Base-by-base conservation (phyloP, 1,140 invertebrate species). In the Potamilus streckersoni region DNA sequence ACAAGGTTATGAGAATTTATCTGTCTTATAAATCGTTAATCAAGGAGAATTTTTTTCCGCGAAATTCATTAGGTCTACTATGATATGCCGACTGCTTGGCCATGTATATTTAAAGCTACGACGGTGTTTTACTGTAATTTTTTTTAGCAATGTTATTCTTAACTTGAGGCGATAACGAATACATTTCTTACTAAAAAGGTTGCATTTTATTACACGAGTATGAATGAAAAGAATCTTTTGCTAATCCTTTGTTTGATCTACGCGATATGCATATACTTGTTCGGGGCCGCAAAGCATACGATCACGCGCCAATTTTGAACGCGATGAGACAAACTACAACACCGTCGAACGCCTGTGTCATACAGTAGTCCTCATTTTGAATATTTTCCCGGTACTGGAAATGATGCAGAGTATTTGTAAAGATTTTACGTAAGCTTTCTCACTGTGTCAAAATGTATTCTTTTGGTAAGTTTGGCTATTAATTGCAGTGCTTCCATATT, bases 261-360 rank as follows among this genome's bases (percentile, higher is more conserved):
- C 73, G 69, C 75, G 16, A 19, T 6, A 57, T 20, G 19, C 17
- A n/a, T 78, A 82, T 79, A 16, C 80, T 71, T 66, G 78, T 79
- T 82, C 73, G 57, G 72, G 79, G 80, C 74, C 61, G 57, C 31
- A 76, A 65, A 72, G 83, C 82, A 69, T 68, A 83, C 82, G 79
- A 82, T 87, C 86, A 87, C 86, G 86, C 86, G 86, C 86, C 86
- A 87, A 86, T 84, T 87, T 87, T 82, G 84, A 87, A 87, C 82
- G 83, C 82, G 82, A 78, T 74, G 77, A 60, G 58, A 65, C 64
- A 72, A 75, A 69, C 31, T 63, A 72, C 69, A 64, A 56, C 16
- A 38, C 67, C 23, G 49, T 57, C 60, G 75, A 77, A 77, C 69
- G 75, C 58, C 15, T 23, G 11, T 49, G 38, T 49, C 38, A 49